Evolutionary conservation across 2,888 invertebrate species (phyloP), one percentile per base, ranked within the genome.

Genomic region (Leptopilina syphax): DNA sequence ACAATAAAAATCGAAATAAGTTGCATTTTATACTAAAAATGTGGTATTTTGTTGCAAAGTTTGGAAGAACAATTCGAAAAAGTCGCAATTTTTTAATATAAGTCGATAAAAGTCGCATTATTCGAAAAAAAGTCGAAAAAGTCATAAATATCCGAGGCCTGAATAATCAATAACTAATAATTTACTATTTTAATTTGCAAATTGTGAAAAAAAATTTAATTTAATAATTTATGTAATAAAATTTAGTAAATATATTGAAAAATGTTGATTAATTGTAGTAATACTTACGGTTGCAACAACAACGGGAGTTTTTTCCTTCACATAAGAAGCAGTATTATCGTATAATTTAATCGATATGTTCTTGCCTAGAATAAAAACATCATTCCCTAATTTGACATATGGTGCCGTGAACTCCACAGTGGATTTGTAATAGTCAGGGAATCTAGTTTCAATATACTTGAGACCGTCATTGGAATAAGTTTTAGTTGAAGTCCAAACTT

Each of bases 371-470:
- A 94, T 92, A 80, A 93, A 93, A 8, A 94, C 80, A 88, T 96
- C 95, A 85, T 93, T 93, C 0, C 93, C 91, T 18, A 96, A 92
- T 87, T 95, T 93, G 1, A 93, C 88, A 85, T 95, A 96, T 0
- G 96, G 96, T 84, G 93, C 93, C 66, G 94, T 92, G 73, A 93
- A 89, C 80, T 94, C 94, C 0, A 92, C 90, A 0, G 93, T 93
- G 73, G 93, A 92, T 57, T 93, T 92, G 83, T 94, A 95, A 90
- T 96, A 95, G 63, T 95, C 93, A 0, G 96, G 96, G 47, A 95
- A 94, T 88, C 94, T 95, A 44, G 94, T 93, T 87, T 96, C 95
- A 41, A 96, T 92, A 93, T 95, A 95, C 79, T 94, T 93, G 87
- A 95, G 95, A 3, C 94, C 94, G 83, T 95, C 93, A 0, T 94